Conservation (phyloP, 2,888 invertebrate genomes). For the Drosophila pullipes region DNA sequence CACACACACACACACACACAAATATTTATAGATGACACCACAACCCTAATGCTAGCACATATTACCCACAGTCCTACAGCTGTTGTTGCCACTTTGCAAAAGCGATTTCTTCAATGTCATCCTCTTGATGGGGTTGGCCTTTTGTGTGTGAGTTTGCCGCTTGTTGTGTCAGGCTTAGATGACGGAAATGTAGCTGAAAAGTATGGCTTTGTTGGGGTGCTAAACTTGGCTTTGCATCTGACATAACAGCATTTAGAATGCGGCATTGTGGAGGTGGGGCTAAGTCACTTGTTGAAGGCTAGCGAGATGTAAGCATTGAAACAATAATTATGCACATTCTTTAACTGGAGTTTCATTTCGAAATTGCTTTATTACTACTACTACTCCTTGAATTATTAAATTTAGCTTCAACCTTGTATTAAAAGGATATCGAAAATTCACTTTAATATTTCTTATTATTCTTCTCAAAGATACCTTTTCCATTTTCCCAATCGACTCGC, state of each 20-base stretch:
- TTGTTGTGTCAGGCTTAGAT: slow-evolving; percentile 37
- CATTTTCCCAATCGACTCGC: neutral
- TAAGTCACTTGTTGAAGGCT: slow-evolving; percentile 73
- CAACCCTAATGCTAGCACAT: slow-evolving; percentile 8
- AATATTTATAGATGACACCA: slow-evolving; percentile 11
- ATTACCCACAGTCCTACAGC: slow-evolving; percentile 35
- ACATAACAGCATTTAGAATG: slow-evolving; percentile 48
- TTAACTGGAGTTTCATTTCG: neutral
- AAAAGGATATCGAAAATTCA: neutral
- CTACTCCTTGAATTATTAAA: neutral
- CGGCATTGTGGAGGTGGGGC: neutral
- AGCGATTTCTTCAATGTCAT: slow-evolving; percentile 70
- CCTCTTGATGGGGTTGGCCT: slow-evolving; percentile 19
- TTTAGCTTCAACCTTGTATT: neutral
- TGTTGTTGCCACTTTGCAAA: slow-evolving; percentile 57
- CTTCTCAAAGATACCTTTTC: no score
- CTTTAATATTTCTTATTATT: neutral
- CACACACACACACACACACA: slow-evolving; percentile 16
- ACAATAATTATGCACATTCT: slow-evolving; percentile 29
- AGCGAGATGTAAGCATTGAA: slow-evolving; percentile 16
- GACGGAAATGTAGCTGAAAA: slow-evolving; percentile 78
- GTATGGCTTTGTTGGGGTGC: slow-evolving; percentile 63
- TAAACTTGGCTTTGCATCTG: slow-evolving; percentile 75
- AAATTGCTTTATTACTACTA: neutral
- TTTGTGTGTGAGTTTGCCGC: slow-evolving; percentile 5